These are phyloP conservation scores for Trachelipus rathkii DNA, from an alignment of 1,140 invertebrate species.

Conservation along the genomic window DNA sequence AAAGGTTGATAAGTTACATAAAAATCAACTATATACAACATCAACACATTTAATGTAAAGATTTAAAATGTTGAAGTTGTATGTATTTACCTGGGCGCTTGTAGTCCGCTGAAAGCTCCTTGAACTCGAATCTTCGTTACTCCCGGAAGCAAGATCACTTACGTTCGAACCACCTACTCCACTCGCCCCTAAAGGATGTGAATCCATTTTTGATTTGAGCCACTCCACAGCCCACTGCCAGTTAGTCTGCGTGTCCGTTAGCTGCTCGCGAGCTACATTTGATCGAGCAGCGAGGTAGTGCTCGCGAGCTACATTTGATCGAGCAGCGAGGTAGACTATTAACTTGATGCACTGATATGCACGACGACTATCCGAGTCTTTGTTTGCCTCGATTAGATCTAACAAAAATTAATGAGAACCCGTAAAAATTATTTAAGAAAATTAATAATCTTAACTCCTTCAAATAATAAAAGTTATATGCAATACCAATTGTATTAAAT, in stretches of 20 bases:
- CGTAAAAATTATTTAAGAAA: too few species aligned
- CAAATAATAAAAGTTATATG: too few species aligned
- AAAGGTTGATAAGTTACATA: too few species aligned
- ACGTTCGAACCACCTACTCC: constrained; percentile 12
- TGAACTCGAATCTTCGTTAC: constrained; percentile 55
- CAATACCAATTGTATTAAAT: too few species aligned
- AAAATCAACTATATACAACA: too few species aligned
- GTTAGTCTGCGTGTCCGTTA: constrained; percentile 51
- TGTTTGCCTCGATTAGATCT: constrained; percentile 47
- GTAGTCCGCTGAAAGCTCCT: constrained; percentile 56
- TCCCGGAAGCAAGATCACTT: constrained; percentile 35
- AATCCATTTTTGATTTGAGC: constrained; percentile 55
- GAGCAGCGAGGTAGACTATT: constrained; percentile 52
- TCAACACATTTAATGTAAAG: background rate
- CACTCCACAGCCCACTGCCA: constrained; percentile 58
- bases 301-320: too few species aligned
- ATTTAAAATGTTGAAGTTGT: background rate
- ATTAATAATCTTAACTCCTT: too few species aligned
- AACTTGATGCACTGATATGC: constrained; percentile 57
- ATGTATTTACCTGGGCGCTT: constrained; percentile 53
- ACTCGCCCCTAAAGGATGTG: constrained; percentile 49
- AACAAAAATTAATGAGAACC: background rate
- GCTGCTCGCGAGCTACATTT: constrained; percentile 52
- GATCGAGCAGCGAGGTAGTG: too few species aligned
- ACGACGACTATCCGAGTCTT: constrained; percentile 51